phyloP scores from a whole-genome alignment of 2,113 vertebrate genomes.

The Hemibagrus wyckioides region DNA sequence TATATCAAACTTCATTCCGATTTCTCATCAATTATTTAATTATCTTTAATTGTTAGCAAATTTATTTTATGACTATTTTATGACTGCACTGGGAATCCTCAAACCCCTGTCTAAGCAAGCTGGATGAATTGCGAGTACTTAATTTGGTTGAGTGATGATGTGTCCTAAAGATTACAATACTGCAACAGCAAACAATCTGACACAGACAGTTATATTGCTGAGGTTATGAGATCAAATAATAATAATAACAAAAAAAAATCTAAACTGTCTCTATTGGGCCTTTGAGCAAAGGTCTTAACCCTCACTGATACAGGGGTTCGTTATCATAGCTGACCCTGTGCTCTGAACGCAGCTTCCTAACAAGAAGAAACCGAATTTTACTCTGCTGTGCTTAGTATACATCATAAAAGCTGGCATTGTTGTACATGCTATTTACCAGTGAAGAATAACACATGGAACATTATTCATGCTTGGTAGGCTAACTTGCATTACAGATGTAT shows the following conservation, averaged over 20 bases:
- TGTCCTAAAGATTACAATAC: background rate
- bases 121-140: background rate
- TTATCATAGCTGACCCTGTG: background rate
- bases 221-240: background rate
- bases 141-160: background rate
- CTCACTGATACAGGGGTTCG: background rate
- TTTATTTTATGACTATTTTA: background rate
- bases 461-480: background rate
- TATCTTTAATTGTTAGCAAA: background rate
- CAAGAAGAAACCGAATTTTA: background rate
- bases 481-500: background rate
- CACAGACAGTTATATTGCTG: background rate
- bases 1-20: background rate
- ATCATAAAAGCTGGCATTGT: background rate
- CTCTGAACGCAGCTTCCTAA: background rate
- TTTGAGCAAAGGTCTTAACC: background rate
- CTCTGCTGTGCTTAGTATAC: background rate
- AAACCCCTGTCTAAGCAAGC: background rate
- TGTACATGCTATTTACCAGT: background rate
- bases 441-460: background rate
- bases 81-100: background rate
- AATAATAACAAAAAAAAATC: no score
- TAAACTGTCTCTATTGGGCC: background rate
- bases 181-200: background rate
- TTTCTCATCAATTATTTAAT: slow-evolving; percentile 7